Evolutionary conservation across 2,888 invertebrate species (phyloP), one percentile per base, ranked within the genome.

Genomic region (Eudemis profundana): DNA sequence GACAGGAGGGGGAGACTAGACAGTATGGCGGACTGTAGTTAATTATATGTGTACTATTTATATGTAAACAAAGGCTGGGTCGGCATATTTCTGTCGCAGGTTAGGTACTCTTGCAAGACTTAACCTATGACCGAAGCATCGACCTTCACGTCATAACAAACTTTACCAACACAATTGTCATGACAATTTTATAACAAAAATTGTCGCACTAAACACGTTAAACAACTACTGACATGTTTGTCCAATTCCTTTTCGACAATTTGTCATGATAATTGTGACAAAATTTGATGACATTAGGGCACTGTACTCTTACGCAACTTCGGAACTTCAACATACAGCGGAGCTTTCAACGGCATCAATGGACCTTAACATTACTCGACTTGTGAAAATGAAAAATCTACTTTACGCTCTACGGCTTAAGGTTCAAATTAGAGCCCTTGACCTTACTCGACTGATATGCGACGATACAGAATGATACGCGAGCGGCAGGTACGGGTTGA

Each of bases 341-440:
- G 40, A 54, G 8, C 27, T 38, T 47, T 36, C 57, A 56, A 49
- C 29, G 23, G 42, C 17, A 15, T 44, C 44, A 27, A 51, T 38
- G 36, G 33, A 46, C 44, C 64, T 63, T 64, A 64, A 51, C 14
- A 42, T 50, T 64, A 59, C 27, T 38, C 64, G 50, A 74, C 62
- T 67, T 67, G 71, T 71, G 69, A 46, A 76, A 77, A 82, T 77
- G 66, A 79, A 77, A 74, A 75, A 70, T 67, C 75, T 81, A 80
- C 72, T 67, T 73, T 73, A 77, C 74, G 70, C 71, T 77, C 74
- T 59, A 71, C 70, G 73, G 70, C 61, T n/a, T 75, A 72, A 74
- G 62, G 73, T 79, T 77, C 73, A 81, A 77, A 78, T 76, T 69
- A 74, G 75, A 74, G 76, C 72, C 70, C 77, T 76, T 66, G 75